Base-by-base conservation (phyloP, 2,888 invertebrate genomes). In the Sipha maydis region DNA sequence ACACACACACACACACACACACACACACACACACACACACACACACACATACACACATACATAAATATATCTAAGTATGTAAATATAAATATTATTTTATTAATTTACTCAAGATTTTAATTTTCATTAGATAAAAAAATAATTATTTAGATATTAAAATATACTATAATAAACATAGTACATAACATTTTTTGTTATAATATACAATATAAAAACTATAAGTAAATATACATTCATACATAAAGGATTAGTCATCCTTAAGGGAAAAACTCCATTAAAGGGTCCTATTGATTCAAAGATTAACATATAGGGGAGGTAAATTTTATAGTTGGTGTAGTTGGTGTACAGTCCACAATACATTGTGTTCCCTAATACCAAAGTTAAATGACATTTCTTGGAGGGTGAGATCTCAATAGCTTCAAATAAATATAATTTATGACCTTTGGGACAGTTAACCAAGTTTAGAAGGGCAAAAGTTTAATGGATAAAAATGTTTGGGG, bases 351-450 rank as follows among this genome's bases (percentile, higher is more conserved):
- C 2, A 85, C 48, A 85, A 31, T 8, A 19, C 28, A 67, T 28
- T 75, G 83, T 56, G 41, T 69, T 48, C 67, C 77, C 85, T 69
- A 73, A 79, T 80, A 61, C 28, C 28, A 61, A 71, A 86, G 79
- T 79, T 86, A 86, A 73, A 86, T 86, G 79, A 80, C 86, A 86
- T 79, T 86, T 80, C 79, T 86, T 71, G 38, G 86, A 80, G 86
- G 86, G 86, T 86, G 79, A 86, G 86, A 86, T 86, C 79, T 86
- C 86, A 79, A 86, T 86, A 79, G 79, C 79, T 79, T 80, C 86
- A 80, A 86, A 86, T 86, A 86, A 86, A 86, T 73, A 80, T 86
- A 80, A 86, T 86, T 86, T 86, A 86, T 86, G 78, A 80, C 79
- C 61, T 28, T 34, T 69, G n/a, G 78, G 67, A 85, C 77, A 79